Evolutionary conservation across 2,888 invertebrate species (phyloP), one percentile per base, ranked within the genome.

Genomic region (Sinohyriopsis cumingii): DNA sequence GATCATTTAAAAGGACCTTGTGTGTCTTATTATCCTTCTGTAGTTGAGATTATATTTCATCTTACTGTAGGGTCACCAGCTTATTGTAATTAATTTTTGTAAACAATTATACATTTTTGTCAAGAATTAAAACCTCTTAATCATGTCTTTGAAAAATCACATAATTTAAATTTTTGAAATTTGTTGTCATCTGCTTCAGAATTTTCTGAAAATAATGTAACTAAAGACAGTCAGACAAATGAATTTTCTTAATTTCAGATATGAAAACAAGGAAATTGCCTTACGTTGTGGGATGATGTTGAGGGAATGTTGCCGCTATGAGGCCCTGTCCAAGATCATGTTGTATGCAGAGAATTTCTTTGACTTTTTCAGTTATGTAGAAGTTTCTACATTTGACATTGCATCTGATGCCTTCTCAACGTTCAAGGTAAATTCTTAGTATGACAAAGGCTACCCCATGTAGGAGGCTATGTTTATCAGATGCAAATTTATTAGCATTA

Each of bases 331-430:
- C 77, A 98, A 98, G 92, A 97, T 99, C 84, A 96, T 99, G 94
- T 93, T 99, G 86, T 95, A 97, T 92, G 96, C 97, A 75, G 96
- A 97, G 84, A 96, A 98, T 91, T 99, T 99, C 93, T 99, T 98
- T 91, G 97, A 98, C 92, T 99, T 99, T 93, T 99, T 99, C 92
- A 94, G 95, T 91, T 99, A 99, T 91, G 99, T 99, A 87, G 99
- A 99, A 93, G 97, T 99, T 84, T 98, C 99, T 84, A 99, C 99
- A 82, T 99, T 99, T 93, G 99, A 99, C 93, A 99, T 99, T 90
- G 99, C 99, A 90, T 99, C 99, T 83, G 99, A 99, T 94, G 99
- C 99, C 92, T 99, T 99, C 93, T 97, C 99, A 90, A 99, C 99
- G 84, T 99, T 99, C 93, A 99, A 99, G 95, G 98, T 97, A 91